These are phyloP conservation scores for Parotocinclus haroldoi DNA, from an alignment of 2,797 vertebrate genomes.

Conservation along the genomic window DNA sequence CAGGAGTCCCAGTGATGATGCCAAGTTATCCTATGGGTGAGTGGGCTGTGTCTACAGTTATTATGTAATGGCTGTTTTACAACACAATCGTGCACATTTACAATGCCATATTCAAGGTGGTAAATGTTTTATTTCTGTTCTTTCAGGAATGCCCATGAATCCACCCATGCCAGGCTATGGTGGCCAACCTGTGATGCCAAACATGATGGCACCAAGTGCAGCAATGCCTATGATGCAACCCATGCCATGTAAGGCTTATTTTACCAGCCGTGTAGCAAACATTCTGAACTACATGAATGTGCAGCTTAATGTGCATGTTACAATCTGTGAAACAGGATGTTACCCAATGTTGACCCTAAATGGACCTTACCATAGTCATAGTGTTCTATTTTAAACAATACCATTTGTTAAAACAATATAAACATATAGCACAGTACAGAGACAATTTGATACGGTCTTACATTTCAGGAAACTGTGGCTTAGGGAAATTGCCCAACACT, in stretches of 20 bases:
- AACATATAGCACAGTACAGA: too few species aligned
- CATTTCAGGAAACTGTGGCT: too few species aligned
- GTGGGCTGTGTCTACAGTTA: conserved; percentile 33
- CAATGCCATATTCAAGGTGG: not conserved
- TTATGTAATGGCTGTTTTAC: too few species aligned
- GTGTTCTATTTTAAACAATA: too few species aligned
- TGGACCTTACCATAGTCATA: too few species aligned
- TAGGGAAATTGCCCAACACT: too few species aligned
- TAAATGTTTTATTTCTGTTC: conserved; percentile 9
- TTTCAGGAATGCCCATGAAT: conserved; percentile 70
- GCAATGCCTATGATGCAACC: conserved; percentile 61
- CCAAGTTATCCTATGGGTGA: conserved; percentile 70
- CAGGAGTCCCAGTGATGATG: conserved; percentile 64
- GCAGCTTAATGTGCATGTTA: too few species aligned
- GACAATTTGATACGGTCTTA: too few species aligned
- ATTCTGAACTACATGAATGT: too few species aligned
- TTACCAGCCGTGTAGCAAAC: not conserved
- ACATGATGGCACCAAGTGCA: conserved; percentile 66
- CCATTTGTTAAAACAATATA: too few species aligned
- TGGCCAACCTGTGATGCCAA: conserved; percentile 68
- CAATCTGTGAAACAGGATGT: too few species aligned
- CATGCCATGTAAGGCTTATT: conserved; percentile 71
- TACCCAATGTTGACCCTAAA: too few species aligned
- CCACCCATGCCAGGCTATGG: conserved; percentile 75
- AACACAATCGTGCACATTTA: not conserved